A percentile compares a stretch with the other conserved stretches of the same genome.
These are phyloP conservation scores for Mus minutoides DNA, from an alignment of 2,797 vertebrate genomes.

Conservation along the genomic window DNA sequence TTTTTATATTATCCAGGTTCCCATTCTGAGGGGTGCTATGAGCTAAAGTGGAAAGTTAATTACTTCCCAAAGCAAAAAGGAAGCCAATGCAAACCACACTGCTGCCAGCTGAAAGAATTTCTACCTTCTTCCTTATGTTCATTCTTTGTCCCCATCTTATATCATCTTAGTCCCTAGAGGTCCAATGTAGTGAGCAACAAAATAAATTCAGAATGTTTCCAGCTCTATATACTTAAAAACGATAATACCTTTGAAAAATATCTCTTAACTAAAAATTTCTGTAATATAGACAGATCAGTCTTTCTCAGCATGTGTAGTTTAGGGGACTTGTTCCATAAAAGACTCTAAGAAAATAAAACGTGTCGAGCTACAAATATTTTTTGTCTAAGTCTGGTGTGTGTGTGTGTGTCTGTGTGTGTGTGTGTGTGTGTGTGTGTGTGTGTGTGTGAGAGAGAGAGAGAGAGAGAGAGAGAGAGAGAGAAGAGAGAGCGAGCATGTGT, in stretches of 20 bases:
- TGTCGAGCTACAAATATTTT: not conserved
- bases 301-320: not conserved
- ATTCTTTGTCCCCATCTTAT: not conserved
- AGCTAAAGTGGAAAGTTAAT: constrained; percentile 59
- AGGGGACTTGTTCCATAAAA: not conserved
- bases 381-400: not conserved
- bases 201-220: constrained; percentile 32
- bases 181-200: constrained; percentile 18
- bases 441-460: no score
- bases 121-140: not conserved
- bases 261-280: constrained; percentile 1
- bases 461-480: no score
- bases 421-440: not conserved
- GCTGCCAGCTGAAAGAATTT: not conserved
- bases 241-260: not conserved
- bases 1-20: not conserved
- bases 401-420: not conserved
- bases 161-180: not conserved
- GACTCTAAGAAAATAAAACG: not conserved
- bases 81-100: not conserved
- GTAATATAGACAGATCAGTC: not conserved
- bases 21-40: not conserved
- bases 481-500: no score
- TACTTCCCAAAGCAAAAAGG: constrained; percentile 45
- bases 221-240: not conserved